phyloP scores from a whole-genome alignment of 2,113 vertebrate genomes.

The Larimichthys polyactis region DNA sequence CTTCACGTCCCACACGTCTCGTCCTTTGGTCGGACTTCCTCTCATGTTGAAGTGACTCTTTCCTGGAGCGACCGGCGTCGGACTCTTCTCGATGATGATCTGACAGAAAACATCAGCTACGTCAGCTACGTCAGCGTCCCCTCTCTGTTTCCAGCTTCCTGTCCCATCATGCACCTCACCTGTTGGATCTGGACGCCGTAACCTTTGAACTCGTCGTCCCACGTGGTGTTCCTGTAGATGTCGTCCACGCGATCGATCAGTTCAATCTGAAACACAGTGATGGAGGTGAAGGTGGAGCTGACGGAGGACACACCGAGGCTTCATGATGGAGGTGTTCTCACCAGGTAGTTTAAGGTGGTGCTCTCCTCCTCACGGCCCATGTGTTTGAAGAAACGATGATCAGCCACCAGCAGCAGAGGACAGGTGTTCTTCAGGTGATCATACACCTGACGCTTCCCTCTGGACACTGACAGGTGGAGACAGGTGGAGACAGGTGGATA shows the following conservation, averaged over 20 bases:
- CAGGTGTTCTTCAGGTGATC: conserved; percentile 92
- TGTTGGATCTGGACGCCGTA: conserved; percentile 98
- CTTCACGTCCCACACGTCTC: conserved; percentile 97
- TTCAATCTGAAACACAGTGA: conserved; percentile 88
- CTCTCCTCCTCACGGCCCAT: conserved; percentile 96
- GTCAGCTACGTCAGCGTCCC: not conserved
- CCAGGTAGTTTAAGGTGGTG: conserved; percentile 96
- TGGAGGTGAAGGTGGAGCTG: not conserved
- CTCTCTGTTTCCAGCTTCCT: not conserved
- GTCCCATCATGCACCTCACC: conserved; percentile 79
- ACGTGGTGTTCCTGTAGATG: conserved; percentile 96
- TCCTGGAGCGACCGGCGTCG: conserved; percentile 69
- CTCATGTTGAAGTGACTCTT: conserved; percentile 93
- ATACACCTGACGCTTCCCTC: conserved; percentile 81
- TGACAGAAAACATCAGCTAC: conserved; percentile 55
- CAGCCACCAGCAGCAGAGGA: conserved; percentile 94
- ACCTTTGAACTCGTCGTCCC: conserved; percentile 92
- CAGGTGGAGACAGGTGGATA: not conserved
- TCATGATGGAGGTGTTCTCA: conserved; percentile 64
- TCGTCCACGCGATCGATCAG: conserved; percentile 97
- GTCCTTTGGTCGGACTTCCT: conserved; percentile 85
- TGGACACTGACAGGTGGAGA: conserved; percentile 52
- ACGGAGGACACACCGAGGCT: rapidly evolving
- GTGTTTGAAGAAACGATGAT: conserved; percentile 94
- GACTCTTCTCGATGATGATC: conserved; percentile 93